Conservation (phyloP, 2,888 invertebrate species). For the Fragum whitleyi region DNA sequence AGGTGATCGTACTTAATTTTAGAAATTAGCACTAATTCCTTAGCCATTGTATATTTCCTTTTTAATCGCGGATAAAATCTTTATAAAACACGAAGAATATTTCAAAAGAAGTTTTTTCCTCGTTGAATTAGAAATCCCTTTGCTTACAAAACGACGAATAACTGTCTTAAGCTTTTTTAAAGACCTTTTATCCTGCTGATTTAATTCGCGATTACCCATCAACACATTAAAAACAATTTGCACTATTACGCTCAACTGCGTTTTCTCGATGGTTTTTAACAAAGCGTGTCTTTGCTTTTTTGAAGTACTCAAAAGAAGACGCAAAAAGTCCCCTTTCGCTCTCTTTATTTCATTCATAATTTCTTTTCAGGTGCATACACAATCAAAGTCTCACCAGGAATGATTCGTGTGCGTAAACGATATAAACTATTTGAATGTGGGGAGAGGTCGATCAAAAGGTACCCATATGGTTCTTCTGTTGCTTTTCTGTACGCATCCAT, state of each 20-base stretch:
- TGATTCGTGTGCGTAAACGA: slow-evolving; percentile 40
- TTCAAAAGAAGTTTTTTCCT: slow-evolving; percentile 27
- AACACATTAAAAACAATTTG: slow-evolving; percentile 40
- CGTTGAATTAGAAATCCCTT: neutral
- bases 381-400: slow-evolving; percentile 48
- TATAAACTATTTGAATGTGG: slow-evolving; percentile 36
- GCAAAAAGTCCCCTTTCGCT: slow-evolving; percentile 37
- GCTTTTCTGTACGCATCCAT: slow-evolving; percentile 51
- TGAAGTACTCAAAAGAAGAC: slow-evolving; percentile 31
- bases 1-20: slow-evolving; percentile 31
- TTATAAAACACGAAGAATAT: slow-evolving; percentile 4
- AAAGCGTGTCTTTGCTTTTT: slow-evolving; percentile 15
- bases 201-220: slow-evolving; percentile 12
- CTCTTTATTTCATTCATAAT: slow-evolving; percentile 26
- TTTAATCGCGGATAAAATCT: slow-evolving; percentile 11
- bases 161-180: slow-evolving; percentile 27
- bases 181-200: neutral
- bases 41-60: slow-evolving; percentile 32
- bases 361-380: slow-evolving; percentile 37
- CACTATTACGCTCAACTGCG: slow-evolving; percentile 35
- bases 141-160: slow-evolving; percentile 28
- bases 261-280: slow-evolving; percentile 32
- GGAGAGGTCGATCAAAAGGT: slow-evolving; percentile 43
- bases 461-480: slow-evolving; percentile 31
- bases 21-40: slow-evolving; percentile 36